These are phyloP conservation scores for Cydia splendana DNA, from an alignment of 1,140 invertebrate species.

Conservation along the genomic window DNA sequence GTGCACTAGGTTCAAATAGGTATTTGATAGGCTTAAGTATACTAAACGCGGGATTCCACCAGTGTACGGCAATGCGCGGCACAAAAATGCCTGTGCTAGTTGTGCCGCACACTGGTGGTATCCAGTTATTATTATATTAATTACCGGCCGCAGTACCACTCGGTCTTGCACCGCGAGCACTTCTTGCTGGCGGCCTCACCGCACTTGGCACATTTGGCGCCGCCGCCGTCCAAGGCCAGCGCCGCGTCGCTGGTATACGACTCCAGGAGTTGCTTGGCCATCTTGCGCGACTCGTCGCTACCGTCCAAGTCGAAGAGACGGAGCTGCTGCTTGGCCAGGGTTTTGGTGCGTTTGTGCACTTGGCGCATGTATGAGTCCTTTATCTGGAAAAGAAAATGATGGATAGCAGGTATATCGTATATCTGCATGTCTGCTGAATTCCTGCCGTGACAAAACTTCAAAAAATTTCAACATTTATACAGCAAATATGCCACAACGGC, in stretches of 20 bases:
- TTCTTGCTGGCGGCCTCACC: slow-evolving; percentile 79
- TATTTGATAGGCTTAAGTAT: too few relatives aligned
- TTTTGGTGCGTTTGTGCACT: slow-evolving; percentile 68
- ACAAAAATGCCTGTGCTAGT: too few relatives aligned
- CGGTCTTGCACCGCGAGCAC: slow-evolving; percentile 81
- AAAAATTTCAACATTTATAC: too few relatives aligned
- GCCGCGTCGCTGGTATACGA: slow-evolving; percentile 80
- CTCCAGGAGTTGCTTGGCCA: slow-evolving; percentile 67
- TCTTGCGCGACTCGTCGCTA: slow-evolving; percentile 55
- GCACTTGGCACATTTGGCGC: slow-evolving; percentile 79
- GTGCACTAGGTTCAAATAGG: too few relatives aligned
- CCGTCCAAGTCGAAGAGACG: slow-evolving; percentile 67
- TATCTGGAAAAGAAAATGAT: slow-evolving; percentile 51
- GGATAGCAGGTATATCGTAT: slow-evolving; percentile 45
- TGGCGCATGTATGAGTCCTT: slow-evolving; percentile 69
- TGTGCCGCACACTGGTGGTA: too few relatives aligned
- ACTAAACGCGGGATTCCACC: too few relatives aligned
- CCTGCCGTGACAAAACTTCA: too few relatives aligned
- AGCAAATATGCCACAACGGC: too few relatives aligned
- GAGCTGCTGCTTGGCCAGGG: slow-evolving; percentile 65
- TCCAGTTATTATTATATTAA: slow-evolving; percentile 3
- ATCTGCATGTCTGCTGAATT: too few relatives aligned
- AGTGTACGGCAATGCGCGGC: too few relatives aligned
- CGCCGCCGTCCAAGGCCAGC: slow-evolving; percentile 77
- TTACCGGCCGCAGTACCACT: slow-evolving; percentile 82